These are phyloP conservation scores for Metaphire vulgaris DNA, from an alignment of 1,140 invertebrate genomes.

Conservation along the genomic window DNA sequence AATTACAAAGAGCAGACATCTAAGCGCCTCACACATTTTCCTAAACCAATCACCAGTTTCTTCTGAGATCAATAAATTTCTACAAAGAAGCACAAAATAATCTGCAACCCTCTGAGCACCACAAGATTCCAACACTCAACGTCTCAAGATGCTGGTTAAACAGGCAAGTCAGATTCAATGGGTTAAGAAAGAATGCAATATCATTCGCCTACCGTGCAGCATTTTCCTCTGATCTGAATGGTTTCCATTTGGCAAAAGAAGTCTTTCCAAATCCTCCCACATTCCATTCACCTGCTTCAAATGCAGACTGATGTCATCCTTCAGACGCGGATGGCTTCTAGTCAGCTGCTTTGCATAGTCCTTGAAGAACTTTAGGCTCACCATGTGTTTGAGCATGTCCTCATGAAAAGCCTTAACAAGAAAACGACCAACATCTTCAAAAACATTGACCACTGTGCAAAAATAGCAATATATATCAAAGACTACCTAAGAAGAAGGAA, in stretches of 20 bases:
- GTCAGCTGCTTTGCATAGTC: slow-evolving; percentile 69
- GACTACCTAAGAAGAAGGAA: neutral
- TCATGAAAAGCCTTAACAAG: slow-evolving; percentile 64
- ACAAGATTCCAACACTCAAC: no score
- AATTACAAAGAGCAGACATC: no score
- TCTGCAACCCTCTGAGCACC: no score
- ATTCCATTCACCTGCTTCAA: slow-evolving; percentile 66
- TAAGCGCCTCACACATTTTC: no score
- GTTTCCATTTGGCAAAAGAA: slow-evolving; percentile 49
- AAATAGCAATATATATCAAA: neutral
- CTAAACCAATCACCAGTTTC: no score
- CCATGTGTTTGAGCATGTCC: slow-evolving; percentile 64
- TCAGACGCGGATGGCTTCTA: slow-evolving; percentile 63
- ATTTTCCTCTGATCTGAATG: slow-evolving; percentile 40
- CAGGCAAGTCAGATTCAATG: no score
- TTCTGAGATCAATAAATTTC: no score
- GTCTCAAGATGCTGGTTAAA: no score
- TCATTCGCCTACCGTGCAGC: slow-evolving; percentile 45
- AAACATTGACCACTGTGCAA: slow-evolving; percentile 36
- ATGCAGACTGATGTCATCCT: slow-evolving; percentile 69
- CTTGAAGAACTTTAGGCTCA: slow-evolving; percentile 66
- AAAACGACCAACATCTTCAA: slow-evolving; percentile 22
- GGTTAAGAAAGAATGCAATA: no score
- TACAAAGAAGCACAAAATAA: no score
- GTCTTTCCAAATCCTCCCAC: slow-evolving; percentile 65